A percentile compares a stretch with the other conserved stretches of the same genome.
Conservation (phyloP, 1,140 invertebrate species). For the Drosophila setifemur region DNA sequence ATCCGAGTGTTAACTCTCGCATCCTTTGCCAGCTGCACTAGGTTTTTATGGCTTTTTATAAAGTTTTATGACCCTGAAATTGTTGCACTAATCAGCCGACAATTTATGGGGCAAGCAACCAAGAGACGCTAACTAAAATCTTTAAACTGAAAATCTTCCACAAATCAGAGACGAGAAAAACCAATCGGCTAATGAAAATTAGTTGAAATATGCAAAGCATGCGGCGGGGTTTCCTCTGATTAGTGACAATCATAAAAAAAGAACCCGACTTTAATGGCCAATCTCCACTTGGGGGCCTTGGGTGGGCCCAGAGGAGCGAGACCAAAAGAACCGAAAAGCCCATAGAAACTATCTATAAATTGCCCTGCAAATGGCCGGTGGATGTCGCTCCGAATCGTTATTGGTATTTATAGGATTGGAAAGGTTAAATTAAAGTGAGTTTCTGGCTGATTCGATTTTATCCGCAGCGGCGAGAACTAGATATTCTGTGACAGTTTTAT, state of each 20-base stretch:
- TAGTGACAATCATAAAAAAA: slow-evolving; percentile 71
- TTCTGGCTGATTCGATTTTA: slow-evolving; percentile 22
- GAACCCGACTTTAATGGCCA: slow-evolving; percentile 40
- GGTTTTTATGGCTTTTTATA: slow-evolving; percentile 47
- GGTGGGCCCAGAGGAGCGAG: not conserved
- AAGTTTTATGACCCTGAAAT: slow-evolving; percentile 66
- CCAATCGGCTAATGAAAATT: slow-evolving; percentile 51
- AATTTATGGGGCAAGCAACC: slow-evolving; percentile 58
- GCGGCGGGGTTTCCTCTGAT: slow-evolving; percentile 47
- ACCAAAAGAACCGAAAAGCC: not conserved
- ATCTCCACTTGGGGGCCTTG: not conserved
- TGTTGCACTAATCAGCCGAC: slow-evolving; percentile 77
- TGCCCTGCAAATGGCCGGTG: slow-evolving; percentile 16
- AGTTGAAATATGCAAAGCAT: slow-evolving; percentile 71
- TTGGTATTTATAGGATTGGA: slow-evolving; percentile 37
- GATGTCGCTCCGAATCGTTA: slow-evolving; percentile 39
- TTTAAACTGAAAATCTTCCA: slow-evolving; percentile 60
- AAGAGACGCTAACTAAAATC: slow-evolving; percentile 10
- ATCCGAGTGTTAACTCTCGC: slow-evolving; percentile 24
- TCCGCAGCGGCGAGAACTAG: not conserved
- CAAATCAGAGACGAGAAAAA: slow-evolving; percentile 1
- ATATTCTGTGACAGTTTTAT: slow-evolving; percentile 41
- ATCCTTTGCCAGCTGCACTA: slow-evolving; percentile 33
- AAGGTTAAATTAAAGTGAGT: slow-evolving; percentile 27
- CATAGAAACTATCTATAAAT: slow-evolving; percentile 49